These are phyloP conservation scores for Riparia riparia DNA, from an alignment of 2,113 vertebrate species.

Conservation along the genomic window DNA sequence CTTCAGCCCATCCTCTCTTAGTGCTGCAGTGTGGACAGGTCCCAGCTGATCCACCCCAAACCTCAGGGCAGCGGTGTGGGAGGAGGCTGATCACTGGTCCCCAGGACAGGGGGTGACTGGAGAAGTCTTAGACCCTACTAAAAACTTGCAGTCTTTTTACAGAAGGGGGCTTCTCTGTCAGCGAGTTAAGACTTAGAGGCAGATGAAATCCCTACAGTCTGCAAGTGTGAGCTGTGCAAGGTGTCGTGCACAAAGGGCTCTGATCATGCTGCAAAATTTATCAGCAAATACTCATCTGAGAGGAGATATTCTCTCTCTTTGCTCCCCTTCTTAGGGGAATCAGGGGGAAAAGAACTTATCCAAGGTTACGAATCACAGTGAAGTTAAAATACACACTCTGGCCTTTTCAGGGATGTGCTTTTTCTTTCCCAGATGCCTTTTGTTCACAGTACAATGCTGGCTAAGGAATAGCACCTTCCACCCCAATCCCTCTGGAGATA, in stretches of 20 bases:
- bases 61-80: background rate
- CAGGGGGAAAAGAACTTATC: rapidly evolving
- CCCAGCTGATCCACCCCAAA: background rate
- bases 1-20: background rate
- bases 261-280: background rate
- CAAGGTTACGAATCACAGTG: background rate
- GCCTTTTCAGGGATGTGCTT: background rate
- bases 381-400: background rate
- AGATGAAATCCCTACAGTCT: background rate
- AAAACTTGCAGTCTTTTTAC: background rate
- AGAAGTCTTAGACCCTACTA: background rate
- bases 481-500: background rate
- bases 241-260: background rate
- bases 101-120: background rate
- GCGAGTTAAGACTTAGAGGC: background rate
- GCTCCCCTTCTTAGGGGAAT: background rate
- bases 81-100: background rate
- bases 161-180: background rate
- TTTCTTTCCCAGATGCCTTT: background rate
- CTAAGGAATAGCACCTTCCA: background rate
- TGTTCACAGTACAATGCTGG: background rate
- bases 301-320: background rate
- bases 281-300: background rate
- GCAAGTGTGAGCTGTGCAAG: background rate
- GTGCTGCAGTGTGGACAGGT: background rate